Conservation (phyloP, 2,113 vertebrate genomes). For the Chionis minor region DNA sequence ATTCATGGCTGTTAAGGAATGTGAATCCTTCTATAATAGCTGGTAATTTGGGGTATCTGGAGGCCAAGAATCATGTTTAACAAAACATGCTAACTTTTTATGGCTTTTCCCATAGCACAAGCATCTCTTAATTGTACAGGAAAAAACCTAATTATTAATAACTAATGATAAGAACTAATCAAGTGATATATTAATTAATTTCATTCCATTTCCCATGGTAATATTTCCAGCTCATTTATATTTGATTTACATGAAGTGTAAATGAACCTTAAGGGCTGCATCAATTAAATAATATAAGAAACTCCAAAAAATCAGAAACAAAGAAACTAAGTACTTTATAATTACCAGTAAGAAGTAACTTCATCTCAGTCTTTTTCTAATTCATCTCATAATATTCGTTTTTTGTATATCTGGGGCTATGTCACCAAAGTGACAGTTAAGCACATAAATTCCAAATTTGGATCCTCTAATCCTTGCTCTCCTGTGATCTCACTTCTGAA, state of each 20-base stretch:
- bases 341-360: neutral
- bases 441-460: neutral
- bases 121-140: neutral
- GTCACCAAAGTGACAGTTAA: neutral
- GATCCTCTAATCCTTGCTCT: neutral
- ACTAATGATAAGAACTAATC: conserved; percentile 34
- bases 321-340: neutral
- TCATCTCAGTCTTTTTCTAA: neutral
- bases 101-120: neutral
- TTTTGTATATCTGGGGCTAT: neutral
- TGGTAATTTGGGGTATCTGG: neutral
- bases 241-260: conserved; percentile 45
- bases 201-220: conserved; percentile 20
- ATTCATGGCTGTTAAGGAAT: neutral
- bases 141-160: neutral
- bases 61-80: conserved; percentile 8
- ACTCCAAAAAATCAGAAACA: neutral
- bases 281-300: conserved; percentile 33
- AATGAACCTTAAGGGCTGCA: conserved; percentile 38
- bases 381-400: neutral
- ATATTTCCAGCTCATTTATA: conserved; percentile 34
- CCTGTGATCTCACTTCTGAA: neutral
- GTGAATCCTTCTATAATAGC: neutral
- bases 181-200: conserved; percentile 48
- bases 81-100: conserved; percentile 15